phyloP scores from a whole-genome alignment of 1,140 invertebrate genomes.

The Arctopsyche grandis region DNA sequence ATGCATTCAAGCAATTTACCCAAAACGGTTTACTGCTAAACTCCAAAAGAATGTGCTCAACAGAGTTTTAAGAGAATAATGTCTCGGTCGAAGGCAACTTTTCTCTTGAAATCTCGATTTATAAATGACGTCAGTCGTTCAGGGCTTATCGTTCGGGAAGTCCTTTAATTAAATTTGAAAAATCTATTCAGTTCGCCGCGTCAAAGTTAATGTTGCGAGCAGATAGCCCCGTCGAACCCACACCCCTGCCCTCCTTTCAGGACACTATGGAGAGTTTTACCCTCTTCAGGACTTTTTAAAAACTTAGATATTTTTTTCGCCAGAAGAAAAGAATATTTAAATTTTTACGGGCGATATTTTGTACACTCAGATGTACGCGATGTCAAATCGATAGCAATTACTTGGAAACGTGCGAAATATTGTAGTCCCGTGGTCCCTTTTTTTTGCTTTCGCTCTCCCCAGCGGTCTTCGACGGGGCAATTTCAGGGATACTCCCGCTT shows the following conservation, averaged over 20 bases:
- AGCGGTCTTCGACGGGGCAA: background rate
- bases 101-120: background rate
- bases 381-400: constrained; percentile 27
- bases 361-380: constrained; percentile 2
- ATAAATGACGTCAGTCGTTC: background rate
- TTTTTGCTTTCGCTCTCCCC: background rate
- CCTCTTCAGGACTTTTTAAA: constrained; percentile 14
- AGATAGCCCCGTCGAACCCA: constrained; percentile 7
- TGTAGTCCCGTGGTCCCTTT: constrained; percentile 12
- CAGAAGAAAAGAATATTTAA: background rate
- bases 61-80: no score
- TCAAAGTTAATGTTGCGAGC: constrained; percentile 28
- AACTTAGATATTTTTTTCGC: background rate
- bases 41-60: no score
- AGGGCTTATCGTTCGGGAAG: background rate
- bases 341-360: background rate
- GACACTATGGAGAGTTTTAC: constrained; percentile 11
- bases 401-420: constrained; percentile 17
- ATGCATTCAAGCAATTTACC: no score
- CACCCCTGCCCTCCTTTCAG: background rate
- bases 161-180: constrained; percentile 30
- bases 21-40: no score
- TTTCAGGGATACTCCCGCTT: background rate
- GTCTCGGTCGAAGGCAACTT: no score
- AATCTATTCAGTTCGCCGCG: constrained; percentile 25